Conservation (phyloP, 92 coral and sea anemone genomes). For the Porites lobata region DNA sequence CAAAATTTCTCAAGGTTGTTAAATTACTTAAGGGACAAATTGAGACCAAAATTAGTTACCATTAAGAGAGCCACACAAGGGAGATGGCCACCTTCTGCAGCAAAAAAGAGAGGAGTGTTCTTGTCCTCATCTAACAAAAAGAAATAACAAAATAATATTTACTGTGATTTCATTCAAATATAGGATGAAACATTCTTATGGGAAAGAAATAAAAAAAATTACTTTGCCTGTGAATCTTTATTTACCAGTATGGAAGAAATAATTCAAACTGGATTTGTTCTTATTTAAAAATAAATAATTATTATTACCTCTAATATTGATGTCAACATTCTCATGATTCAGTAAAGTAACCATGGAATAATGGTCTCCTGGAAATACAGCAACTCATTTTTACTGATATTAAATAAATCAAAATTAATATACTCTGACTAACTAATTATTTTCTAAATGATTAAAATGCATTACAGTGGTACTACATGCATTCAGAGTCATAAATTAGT, state of each 20-base stretch:
- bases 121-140: constrained; percentile 76
- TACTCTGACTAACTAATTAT: not conserved
- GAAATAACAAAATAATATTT: not conserved
- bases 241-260: too few relatives aligned
- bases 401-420: too few relatives aligned
- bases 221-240: too few relatives aligned
- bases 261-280: too few relatives aligned
- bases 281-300: not conserved
- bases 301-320: constrained; percentile 85
- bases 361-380: constrained; percentile 81
- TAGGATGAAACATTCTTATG: too few relatives aligned
- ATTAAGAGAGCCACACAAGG: constrained; percentile 99
- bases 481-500: too few relatives aligned
- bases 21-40: too few relatives aligned
- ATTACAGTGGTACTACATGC: too few relatives aligned
- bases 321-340: constrained; percentile 84
- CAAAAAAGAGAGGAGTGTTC: constrained; percentile 93
- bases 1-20: too few relatives aligned
- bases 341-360: constrained; percentile 90
- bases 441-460: not conserved
- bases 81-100: constrained; percentile 94
- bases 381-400: not conserved
- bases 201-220: too few relatives aligned
- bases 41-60: constrained; percentile 49
- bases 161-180: not conserved